A percentile compares a stretch with the other conserved stretches of the same genome.
These are phyloP conservation scores for Urocyon cinereoargenteus DNA, from an alignment of 2,797 vertebrate genomes.

Conservation along the genomic window DNA sequence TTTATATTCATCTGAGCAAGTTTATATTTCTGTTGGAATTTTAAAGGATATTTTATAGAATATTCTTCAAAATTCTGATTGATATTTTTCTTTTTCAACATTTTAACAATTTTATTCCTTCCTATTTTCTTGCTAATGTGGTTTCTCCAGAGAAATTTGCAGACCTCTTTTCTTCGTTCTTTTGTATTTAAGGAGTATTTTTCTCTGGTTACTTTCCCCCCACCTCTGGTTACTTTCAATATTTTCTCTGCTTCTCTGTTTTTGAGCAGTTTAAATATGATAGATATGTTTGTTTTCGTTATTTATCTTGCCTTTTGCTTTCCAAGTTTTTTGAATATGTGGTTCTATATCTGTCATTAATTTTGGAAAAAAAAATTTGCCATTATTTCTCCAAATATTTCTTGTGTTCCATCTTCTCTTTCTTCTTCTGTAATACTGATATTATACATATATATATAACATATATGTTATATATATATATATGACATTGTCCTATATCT, in stretches of 20 bases:
- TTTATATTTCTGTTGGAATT: not conserved
- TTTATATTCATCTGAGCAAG: not conserved
- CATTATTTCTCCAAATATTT: not conserved
- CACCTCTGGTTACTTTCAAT: not conserved
- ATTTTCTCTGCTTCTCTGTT: not conserved
- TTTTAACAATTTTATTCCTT: not conserved
- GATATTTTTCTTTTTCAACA: not conserved
- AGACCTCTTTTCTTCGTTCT: not conserved
- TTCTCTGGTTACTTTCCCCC: not conserved
- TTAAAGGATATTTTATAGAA: not conserved
- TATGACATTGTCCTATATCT: not conserved
- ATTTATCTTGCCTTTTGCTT: not conserved
- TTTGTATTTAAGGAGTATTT: not conserved
- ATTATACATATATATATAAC: too few relatives aligned
- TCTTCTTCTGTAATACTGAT: not conserved
- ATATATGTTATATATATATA: not conserved
- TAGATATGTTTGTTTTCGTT: not conserved
- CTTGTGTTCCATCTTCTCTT: not conserved
- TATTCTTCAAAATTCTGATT: not conserved
- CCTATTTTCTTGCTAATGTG: not conserved
- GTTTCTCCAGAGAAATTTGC: not conserved
- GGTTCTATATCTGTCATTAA: not conserved
- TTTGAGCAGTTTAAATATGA: not conserved
- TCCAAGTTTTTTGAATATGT: not conserved
- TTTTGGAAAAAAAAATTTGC: not conserved